Evolutionary conservation across 1,140 invertebrate species (phyloP).

Genomic region (Steinernema khuongi): DNA sequence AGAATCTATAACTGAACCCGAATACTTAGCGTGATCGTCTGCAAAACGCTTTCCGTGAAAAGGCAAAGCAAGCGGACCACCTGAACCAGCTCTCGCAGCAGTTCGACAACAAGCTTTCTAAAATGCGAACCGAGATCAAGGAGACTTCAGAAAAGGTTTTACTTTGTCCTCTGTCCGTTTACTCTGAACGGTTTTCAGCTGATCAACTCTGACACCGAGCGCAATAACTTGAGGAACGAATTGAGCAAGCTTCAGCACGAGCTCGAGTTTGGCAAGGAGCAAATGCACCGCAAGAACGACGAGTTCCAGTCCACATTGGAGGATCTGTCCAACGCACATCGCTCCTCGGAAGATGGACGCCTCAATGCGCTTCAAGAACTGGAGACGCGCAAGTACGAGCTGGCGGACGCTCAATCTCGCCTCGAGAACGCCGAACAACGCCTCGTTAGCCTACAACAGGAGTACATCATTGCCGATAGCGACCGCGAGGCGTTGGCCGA

Average conservation of each 20-base stretch:
- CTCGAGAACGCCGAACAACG: constrained; percentile 56
- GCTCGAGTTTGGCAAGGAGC: constrained; percentile 56
- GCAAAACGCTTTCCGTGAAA: constrained; percentile 53
- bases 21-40: constrained; percentile 48
- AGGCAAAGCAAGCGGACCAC: constrained; percentile 53
- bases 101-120: constrained; percentile 52
- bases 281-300: constrained; percentile 57
- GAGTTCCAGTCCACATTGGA: constrained; percentile 55
- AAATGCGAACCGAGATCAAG: constrained; percentile 50
- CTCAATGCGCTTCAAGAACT: constrained; percentile 55
- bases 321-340: constrained; percentile 52
- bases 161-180: neutral
- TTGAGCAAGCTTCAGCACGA: constrained; percentile 49
- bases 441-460: constrained; percentile 51
- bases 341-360: constrained; percentile 51
- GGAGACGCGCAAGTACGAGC: constrained; percentile 54
- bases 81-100: constrained; percentile 49
- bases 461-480: constrained; percentile 53
- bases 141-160: constrained; percentile 57
- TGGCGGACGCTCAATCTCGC: constrained; percentile 51
- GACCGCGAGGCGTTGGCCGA: constrained; percentile 51
- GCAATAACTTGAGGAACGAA: constrained; percentile 44
- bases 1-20: constrained; percentile 2
- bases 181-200: constrained; percentile 40
- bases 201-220: constrained; percentile 51